These are phyloP conservation scores for Plebejus melissa DNA, from an alignment of 2,888 invertebrate genomes.

Conservation along the genomic window DNA sequence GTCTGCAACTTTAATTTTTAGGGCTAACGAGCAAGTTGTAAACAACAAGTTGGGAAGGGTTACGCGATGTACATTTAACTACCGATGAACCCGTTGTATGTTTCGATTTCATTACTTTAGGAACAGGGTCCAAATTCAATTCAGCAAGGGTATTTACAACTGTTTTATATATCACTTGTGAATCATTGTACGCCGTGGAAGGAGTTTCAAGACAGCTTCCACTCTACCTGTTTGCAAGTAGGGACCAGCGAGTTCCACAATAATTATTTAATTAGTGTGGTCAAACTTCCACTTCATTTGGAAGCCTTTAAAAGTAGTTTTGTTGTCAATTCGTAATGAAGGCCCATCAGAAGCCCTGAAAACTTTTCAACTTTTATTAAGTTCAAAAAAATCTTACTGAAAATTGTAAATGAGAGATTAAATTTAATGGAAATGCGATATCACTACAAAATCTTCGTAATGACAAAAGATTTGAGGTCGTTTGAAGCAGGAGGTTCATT, in stretches of 20 bases:
- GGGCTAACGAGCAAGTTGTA: not conserved
- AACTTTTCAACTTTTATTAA: conserved; percentile 8
- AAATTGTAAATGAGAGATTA: not conserved
- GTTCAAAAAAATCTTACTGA: not conserved
- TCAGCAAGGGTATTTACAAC: not conserved
- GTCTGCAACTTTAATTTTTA: not conserved
- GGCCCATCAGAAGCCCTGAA: not conserved
- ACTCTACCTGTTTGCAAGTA: not conserved
- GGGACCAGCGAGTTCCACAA: not conserved
- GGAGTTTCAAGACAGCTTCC: not conserved
- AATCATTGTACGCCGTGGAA: not conserved
- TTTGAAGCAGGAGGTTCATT: not conserved
- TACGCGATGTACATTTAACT: not conserved
- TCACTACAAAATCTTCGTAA: not conserved
- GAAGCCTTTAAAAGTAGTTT: not conserved
- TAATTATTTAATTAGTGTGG: not conserved
- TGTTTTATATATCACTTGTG: not conserved
- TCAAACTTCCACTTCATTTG: not conserved
- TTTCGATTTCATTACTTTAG: conserved; percentile 1
- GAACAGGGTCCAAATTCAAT: not conserved
- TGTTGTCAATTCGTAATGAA: not conserved
- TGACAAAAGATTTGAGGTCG: not conserved
- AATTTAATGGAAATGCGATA: conserved; percentile 1
- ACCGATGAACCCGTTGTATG: not conserved
- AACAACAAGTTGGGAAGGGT: not conserved